phyloP scores from a whole-genome alignment of 1,140 invertebrate genomes.

The Streblospio benedicti region DNA sequence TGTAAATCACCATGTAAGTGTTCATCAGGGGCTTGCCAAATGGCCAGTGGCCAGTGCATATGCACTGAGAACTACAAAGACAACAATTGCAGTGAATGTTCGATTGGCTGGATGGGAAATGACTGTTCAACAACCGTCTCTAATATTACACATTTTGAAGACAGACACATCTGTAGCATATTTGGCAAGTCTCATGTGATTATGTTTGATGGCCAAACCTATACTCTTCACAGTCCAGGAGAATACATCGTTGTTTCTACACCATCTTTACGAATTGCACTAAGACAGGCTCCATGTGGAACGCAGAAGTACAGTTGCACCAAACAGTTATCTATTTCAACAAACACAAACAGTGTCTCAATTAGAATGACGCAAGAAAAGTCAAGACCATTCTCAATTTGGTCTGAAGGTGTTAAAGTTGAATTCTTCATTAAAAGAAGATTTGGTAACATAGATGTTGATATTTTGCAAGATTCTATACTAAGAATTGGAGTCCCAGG shows the following conservation, averaged over 20 bases:
- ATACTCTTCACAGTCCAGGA: constrained; percentile 15
- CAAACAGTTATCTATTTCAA: too few species aligned
- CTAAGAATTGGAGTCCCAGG: too few species aligned
- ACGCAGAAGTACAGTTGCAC: too few species aligned
- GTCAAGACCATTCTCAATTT: too few species aligned
- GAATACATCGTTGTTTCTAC: constrained; percentile 18
- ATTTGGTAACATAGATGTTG: too few species aligned
- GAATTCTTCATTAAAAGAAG: too few species aligned
- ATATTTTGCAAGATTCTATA: too few species aligned
- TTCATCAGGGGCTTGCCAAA: constrained; percentile 16
- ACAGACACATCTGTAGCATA: constrained; percentile 14
- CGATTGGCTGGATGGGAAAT: constrained; percentile 19
- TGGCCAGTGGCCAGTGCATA: constrained; percentile 16
- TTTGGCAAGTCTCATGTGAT: constrained; percentile 20
- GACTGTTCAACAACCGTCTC: constrained; percentile 19
- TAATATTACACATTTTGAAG: neutral
- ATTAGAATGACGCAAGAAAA: too few species aligned
- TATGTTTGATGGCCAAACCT: constrained; percentile 28
- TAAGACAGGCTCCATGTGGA: too few species aligned
- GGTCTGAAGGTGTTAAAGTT: too few species aligned
- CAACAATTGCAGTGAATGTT: constrained; percentile 18
- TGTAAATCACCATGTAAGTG: constrained; percentile 22
- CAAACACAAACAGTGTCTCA: too few species aligned
- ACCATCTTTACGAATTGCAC: too few species aligned
- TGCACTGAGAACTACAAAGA: constrained; percentile 16